Conservation (phyloP, 2,888 invertebrate genomes). For the Rhodophaea formosa region DNA sequence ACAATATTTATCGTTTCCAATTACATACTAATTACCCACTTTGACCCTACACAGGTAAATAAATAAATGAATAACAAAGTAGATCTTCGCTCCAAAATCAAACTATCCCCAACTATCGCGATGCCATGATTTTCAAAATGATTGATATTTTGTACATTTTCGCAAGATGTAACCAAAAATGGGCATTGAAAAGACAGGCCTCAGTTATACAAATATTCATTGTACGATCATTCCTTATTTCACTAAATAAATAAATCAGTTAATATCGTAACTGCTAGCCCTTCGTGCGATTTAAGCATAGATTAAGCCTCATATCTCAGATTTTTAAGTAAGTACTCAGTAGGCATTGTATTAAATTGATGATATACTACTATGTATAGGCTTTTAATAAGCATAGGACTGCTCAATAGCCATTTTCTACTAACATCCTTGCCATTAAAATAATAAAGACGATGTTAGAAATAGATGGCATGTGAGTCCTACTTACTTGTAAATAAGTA, state of each 20-base stretch:
- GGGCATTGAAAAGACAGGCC: constrained; percentile 7
- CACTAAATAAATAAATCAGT: constrained; percentile 60
- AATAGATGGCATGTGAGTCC: no score
- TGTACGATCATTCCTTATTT: constrained; percentile 44
- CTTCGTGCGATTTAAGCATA: constrained; percentile 36
- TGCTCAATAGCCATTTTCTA: no score
- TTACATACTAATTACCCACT: no score
- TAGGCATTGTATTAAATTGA: no score
- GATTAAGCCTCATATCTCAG: not conserved
- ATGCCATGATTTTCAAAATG: not conserved
- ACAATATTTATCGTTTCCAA: no score
- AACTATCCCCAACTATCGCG: not conserved
- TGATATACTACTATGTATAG: no score
- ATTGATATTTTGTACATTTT: constrained; percentile 12
- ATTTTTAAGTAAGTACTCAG: not conserved
- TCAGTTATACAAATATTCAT: constrained; percentile 31
- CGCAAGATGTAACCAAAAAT: not conserved
- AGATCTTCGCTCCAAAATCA: constrained; percentile 37
- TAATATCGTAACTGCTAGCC: constrained; percentile 36
- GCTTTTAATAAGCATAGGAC: no score
- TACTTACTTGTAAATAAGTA: no score
- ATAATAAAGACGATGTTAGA: no score
- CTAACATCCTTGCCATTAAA: no score
- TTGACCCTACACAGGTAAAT: constrained; percentile 19
- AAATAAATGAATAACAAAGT: constrained; percentile 25